These are phyloP conservation scores for Leucoraja erinaceus DNA, from an alignment of 2,113 vertebrate genomes.

Conservation along the genomic window DNA sequence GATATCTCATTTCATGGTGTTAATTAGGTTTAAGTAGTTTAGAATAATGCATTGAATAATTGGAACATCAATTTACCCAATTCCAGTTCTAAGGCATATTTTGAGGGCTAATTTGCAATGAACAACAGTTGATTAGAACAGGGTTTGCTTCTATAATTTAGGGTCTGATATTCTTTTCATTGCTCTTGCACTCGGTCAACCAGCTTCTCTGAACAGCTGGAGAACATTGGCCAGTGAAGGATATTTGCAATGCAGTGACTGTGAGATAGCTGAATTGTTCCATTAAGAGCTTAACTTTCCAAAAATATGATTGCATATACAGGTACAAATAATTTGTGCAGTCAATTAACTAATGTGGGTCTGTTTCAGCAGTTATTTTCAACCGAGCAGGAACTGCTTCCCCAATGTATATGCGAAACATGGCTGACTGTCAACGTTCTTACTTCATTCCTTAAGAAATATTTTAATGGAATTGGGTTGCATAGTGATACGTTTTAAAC, in stretches of 20 bases:
- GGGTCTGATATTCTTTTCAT: not conserved
- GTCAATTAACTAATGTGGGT: too few species aligned
- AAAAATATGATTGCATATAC: too few species aligned
- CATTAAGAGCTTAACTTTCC: not conserved
- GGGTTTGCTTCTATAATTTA: not conserved
- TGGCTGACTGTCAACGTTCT: too few species aligned
- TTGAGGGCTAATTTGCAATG: not conserved
- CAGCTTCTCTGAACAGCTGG: not conserved
- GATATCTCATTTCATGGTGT: too few species aligned
- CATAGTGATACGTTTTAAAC: too few species aligned
- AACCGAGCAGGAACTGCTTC: too few species aligned
- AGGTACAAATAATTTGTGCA: too few species aligned
- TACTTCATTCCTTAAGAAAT: too few species aligned
- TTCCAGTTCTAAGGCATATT: not conserved
- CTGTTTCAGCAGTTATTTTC: too few species aligned
- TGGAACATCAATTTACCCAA: not conserved
- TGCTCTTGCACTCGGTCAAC: not conserved
- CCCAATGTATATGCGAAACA: too few species aligned
- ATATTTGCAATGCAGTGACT: not conserved
- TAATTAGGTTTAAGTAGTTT: not conserved
- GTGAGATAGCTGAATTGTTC: not conserved
- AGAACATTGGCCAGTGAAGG: not conserved
- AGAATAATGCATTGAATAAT: not conserved
- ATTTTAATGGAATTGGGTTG: too few species aligned
- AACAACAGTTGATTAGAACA: not conserved